Evolutionary conservation across 1,140 invertebrate species (phyloP).

Genomic region (Drosophila littoralis): DNA sequence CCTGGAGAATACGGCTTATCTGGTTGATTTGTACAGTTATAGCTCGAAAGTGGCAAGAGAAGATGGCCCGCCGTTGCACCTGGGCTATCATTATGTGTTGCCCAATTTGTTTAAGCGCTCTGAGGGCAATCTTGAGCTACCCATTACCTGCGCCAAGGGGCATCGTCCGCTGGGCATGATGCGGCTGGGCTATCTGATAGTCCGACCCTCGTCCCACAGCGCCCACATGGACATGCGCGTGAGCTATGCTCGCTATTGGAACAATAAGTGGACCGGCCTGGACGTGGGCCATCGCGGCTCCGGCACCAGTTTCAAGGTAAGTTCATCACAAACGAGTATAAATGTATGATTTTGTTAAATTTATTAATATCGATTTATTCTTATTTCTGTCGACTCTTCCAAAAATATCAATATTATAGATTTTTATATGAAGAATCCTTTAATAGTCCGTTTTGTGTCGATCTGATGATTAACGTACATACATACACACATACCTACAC

Average conservation of each 20-base stretch:
- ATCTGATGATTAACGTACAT: conserved; percentile 5
- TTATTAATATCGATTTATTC: not conserved
- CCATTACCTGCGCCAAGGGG: conserved; percentile 93
- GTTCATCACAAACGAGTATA: not conserved
- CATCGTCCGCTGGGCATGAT: conserved; percentile 94
- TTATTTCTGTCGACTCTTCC: conserved; percentile 12
- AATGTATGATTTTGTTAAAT: not conserved
- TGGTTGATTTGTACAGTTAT: conserved; percentile 87
- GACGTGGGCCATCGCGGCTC: conserved; percentile 97
- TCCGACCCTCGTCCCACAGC: conserved; percentile 61
- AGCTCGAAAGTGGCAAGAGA: conserved; percentile 86
- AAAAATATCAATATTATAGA: conserved; percentile 19
- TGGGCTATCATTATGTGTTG: conserved; percentile 94
- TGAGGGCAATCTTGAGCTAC: conserved; percentile 91
- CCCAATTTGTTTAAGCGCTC: conserved; percentile 89
- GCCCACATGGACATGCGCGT: conserved; percentile 90
- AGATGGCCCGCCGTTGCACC: conserved; percentile 90
- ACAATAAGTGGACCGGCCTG: conserved; percentile 91
- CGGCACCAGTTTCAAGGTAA: conserved; percentile 87
- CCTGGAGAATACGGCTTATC: conserved; percentile 90
- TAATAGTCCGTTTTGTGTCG: conserved; percentile 13
- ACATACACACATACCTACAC: not conserved
- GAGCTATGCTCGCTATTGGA: conserved; percentile 94
- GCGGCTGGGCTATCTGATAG: conserved; percentile 86
- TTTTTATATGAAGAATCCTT: conserved; percentile 5